phyloP scores from a whole-genome alignment of 2,888 invertebrate genomes.

The Leptopilina myrica region DNA sequence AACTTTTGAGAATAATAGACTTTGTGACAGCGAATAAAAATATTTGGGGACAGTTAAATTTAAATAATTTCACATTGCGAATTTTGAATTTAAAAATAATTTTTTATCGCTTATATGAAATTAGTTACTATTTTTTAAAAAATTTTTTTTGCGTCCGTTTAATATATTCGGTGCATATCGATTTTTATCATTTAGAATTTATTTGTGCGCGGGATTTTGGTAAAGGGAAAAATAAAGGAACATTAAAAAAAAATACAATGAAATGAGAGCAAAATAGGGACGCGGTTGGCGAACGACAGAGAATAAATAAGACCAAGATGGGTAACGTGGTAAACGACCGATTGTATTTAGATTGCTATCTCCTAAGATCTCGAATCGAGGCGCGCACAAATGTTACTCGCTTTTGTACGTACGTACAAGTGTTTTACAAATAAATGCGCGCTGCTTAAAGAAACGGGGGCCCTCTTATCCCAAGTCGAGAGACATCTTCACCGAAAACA shows the following conservation, averaged over 20 bases:
- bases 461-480: background rate
- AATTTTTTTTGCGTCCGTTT: too few species aligned
- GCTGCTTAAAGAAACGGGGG: conserved; percentile 7
- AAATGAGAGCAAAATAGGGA: conserved; percentile 19
- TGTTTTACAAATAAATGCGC: conserved; percentile 38
- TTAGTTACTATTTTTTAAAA: too few species aligned
- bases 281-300: conserved; percentile 7
- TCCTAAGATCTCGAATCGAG: conserved; percentile 22
- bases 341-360: conserved; percentile 58
- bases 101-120: too few species aligned
- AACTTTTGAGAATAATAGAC: too few species aligned
- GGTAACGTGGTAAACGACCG: conserved; percentile 56
- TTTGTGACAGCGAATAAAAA: too few species aligned
- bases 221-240: conserved; percentile 21
- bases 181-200: conserved; percentile 34
- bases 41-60: conserved; percentile 19
- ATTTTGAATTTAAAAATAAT: too few species aligned
- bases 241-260: background rate
- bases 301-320: conserved; percentile 47
- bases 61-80: conserved; percentile 5
- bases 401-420: conserved; percentile 35
- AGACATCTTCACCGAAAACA: conserved; percentile 36
- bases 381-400: conserved; percentile 12
- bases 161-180: background rate
- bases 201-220: conserved; percentile 21